These are phyloP conservation scores for Pantelozetes paolii DNA, from an alignment of 2,888 invertebrate species.

Conservation along the genomic window DNA sequence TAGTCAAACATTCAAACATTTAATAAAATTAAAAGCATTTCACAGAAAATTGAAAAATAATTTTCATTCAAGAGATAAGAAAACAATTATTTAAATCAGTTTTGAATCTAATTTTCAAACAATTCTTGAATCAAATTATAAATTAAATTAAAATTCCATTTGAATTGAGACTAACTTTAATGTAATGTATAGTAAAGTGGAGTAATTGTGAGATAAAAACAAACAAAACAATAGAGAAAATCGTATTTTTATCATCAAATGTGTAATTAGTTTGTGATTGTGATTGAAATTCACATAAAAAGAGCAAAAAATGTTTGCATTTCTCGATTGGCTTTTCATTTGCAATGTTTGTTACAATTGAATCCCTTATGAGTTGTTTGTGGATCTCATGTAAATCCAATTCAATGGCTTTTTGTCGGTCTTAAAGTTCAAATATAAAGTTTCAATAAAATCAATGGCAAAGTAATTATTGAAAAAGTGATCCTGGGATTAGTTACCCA, in stretches of 20 bases:
- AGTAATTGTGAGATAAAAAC: not conserved
- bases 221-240: not conserved
- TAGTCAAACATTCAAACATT: no score
- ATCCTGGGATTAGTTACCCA: no score
- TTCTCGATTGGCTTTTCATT: not conserved
- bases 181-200: not conserved
- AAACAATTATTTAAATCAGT: not conserved
- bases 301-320: not conserved
- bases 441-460: not conserved
- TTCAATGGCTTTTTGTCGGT: not conserved
- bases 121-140: not conserved
- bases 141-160: constrained; percentile 6
- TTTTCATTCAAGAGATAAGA: not conserved
- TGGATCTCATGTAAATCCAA: not conserved
- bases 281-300: not conserved
- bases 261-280: not conserved
- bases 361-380: constrained; percentile 6
- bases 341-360: not conserved
- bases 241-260: not conserved
- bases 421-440: not conserved
- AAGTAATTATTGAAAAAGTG: no score
- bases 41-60: no score
- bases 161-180: not conserved
- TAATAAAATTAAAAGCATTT: no score
- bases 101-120: not conserved